phyloP scores from a whole-genome alignment of 2,113 vertebrate genomes.

The Monarcha castaneiventris region DNA sequence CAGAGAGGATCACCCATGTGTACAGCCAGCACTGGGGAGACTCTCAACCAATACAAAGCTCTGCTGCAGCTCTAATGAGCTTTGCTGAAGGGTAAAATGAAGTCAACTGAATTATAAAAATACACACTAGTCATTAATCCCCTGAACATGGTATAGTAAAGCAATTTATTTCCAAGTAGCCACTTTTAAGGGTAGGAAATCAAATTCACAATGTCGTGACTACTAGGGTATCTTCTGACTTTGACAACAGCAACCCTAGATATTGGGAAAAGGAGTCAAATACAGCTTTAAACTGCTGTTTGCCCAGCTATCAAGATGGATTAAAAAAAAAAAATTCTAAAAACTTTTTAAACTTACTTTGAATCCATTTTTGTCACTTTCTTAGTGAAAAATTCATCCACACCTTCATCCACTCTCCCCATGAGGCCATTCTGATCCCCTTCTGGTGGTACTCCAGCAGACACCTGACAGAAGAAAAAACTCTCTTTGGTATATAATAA shows the following conservation, averaged over 20 bases:
- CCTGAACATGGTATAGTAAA: neutral
- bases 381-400: conserved; percentile 97
- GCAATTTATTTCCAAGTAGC: neutral
- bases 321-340: neutral
- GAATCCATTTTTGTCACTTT: conserved; percentile 92
- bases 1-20: neutral
- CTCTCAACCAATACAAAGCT: neutral
- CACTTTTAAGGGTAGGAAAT: neutral
- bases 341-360: conserved; percentile 68
- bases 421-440: conserved; percentile 95
- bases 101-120: neutral
- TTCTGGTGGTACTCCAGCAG: conserved; percentile 77
- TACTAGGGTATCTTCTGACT: neutral
- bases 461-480: conserved; percentile 75
- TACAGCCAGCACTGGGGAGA: neutral
- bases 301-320: neutral
- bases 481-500: neutral
- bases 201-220: neutral
- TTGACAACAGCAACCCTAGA: neutral
- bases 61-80: neutral
- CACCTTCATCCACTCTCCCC: conserved; percentile 95
- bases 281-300: neutral
- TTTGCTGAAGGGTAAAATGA: neutral
- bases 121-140: neutral
- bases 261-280: neutral